phyloP scores from a whole-genome alignment of 2,888 invertebrate species.

The Ectropis crepuscularia region DNA sequence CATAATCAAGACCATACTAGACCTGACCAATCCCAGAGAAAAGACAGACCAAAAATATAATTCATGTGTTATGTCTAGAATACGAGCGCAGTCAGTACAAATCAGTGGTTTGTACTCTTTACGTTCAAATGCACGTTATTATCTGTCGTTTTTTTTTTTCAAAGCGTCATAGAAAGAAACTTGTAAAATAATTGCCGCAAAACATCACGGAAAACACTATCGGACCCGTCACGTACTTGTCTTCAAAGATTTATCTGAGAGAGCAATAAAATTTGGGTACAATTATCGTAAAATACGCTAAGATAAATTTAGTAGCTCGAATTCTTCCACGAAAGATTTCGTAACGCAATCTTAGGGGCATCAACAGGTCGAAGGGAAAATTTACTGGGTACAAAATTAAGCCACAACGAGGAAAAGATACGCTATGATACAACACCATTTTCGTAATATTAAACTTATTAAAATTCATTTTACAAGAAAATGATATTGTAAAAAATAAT shows the following conservation, averaged over 20 bases:
- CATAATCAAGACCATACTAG: too few relatives aligned
- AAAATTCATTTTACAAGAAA: too few relatives aligned
- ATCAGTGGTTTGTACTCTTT: not conserved
- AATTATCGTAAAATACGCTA: conserved; percentile 54
- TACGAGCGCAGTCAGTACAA: not conserved
- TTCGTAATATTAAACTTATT: too few relatives aligned
- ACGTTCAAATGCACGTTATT: not conserved
- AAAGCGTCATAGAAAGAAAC: not conserved
- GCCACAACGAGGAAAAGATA: too few relatives aligned
- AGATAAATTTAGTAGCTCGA: conserved; percentile 47
- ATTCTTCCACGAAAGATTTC: conserved; percentile 76
- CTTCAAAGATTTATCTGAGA: conserved; percentile 40
- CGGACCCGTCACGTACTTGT: conserved; percentile 38
- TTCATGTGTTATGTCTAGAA: too few relatives aligned
- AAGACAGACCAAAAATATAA: too few relatives aligned
- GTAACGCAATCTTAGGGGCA: conserved; percentile 73
- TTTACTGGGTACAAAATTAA: conserved; percentile 55
- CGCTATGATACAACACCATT: too few relatives aligned
- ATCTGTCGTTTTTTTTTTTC: not conserved
- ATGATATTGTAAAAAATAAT: too few relatives aligned
- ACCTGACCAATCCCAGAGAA: too few relatives aligned
- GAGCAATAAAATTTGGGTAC: conserved; percentile 52
- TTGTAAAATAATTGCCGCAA: conserved; percentile 37
- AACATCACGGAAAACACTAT: conserved; percentile 27
- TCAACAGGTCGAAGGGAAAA: conserved; percentile 63